phyloP scores from a whole-genome alignment of 2,113 vertebrate genomes.

The Thinocorus orbignyianus region DNA sequence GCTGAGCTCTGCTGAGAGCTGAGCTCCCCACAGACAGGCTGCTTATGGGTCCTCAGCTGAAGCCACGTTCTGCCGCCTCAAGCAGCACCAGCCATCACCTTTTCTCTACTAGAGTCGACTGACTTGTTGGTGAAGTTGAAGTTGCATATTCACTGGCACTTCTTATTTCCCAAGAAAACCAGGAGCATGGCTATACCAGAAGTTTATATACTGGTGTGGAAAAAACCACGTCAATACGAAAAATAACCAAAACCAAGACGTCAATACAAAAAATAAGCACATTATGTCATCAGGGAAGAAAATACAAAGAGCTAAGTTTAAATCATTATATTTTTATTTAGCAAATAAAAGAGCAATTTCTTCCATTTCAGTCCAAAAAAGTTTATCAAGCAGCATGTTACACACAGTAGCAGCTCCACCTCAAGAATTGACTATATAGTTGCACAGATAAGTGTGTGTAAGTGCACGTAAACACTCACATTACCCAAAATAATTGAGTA shows the following conservation, averaged over 20 bases:
- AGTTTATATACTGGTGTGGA: background rate
- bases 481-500: background rate
- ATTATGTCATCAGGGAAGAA: background rate
- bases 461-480: background rate
- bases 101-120: fast-evolving
- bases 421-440: background rate
- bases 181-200: background rate
- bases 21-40: background rate
- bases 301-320: background rate
- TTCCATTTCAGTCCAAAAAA: background rate
- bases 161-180: background rate
- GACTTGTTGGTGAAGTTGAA: background rate
- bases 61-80: fast-evolving
- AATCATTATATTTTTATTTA: background rate
- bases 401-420: background rate
- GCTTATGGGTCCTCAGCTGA: fast-evolving
- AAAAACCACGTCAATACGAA: background rate
- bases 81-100: background rate
- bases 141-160: background rate
- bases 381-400: background rate
- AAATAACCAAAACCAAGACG: background rate
- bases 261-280: background rate
- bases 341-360: background rate
- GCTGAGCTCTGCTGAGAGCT: background rate
- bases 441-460: background rate